Evolutionary conservation across 2,797 vertebrate species (phyloP).

Genomic region (Urosaurus nigricauda): DNA sequence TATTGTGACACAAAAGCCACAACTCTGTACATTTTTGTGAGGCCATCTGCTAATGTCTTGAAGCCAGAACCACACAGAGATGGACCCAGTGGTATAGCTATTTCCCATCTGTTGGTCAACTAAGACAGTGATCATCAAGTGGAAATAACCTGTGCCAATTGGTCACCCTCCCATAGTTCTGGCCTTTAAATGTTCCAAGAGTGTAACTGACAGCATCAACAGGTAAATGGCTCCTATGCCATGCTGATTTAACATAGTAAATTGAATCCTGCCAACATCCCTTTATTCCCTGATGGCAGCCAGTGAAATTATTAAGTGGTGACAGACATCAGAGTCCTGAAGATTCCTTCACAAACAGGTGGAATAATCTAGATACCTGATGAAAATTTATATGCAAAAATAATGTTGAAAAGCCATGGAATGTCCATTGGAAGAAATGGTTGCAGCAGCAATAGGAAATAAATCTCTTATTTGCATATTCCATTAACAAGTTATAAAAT

Average conservation of each 20-base stretch:
- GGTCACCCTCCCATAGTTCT: not conserved
- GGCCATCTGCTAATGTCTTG: not conserved
- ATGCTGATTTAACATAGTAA: not conserved
- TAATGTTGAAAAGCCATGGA: not conserved
- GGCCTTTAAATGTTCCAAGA: not conserved
- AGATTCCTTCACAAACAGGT: not conserved
- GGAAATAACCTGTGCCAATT: not conserved
- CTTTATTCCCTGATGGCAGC: not conserved
- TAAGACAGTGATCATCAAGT: not conserved
- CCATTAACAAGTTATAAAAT: not conserved
- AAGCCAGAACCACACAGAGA: not conserved
- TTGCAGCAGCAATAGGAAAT: not conserved
- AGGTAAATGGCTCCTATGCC: not conserved
- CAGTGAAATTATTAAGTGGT: not conserved
- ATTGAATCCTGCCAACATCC: not conserved
- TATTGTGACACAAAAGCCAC: not conserved
- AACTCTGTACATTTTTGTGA: not conserved
- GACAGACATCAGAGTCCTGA: not conserved
- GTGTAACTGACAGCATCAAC: too few species aligned
- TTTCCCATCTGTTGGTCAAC: not conserved
- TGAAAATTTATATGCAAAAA: not conserved
- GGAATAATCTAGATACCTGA: not conserved
- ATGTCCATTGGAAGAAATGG: not conserved
- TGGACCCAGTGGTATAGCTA: not conserved
- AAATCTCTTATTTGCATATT: not conserved